Conservation (phyloP, 2,797 vertebrate species). For the Danio choprae region DNA sequence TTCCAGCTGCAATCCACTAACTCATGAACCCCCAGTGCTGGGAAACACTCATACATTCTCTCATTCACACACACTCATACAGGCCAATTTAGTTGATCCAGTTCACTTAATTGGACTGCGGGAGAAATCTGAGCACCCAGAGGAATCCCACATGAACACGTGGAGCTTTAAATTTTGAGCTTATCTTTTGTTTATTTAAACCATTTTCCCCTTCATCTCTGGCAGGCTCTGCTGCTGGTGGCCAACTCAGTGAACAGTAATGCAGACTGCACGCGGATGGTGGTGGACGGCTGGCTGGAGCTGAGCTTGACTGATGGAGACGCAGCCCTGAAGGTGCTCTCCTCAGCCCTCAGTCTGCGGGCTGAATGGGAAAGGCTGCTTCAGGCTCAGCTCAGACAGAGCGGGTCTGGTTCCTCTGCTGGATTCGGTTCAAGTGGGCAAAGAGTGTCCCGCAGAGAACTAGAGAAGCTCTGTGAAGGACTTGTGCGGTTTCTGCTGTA, state of each 20-base stretch:
- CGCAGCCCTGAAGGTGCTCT: constrained; percentile 72
- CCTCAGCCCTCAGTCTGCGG: constrained; percentile 72
- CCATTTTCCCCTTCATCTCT: background rate
- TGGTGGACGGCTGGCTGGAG: constrained; percentile 90
- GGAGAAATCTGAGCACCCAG: too few relatives aligned
- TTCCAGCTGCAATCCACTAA: too few relatives aligned
- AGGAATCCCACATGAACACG: too few relatives aligned
- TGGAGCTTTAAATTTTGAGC: too few relatives aligned
- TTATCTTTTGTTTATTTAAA: too few relatives aligned
- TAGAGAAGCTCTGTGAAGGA: constrained; percentile 74
- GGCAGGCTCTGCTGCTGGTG: constrained; percentile 86
- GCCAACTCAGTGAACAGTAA: constrained; percentile 86
- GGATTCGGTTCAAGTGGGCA: background rate
- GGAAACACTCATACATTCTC: too few relatives aligned
- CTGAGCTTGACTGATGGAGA: constrained; percentile 72
- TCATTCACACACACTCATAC: too few relatives aligned
- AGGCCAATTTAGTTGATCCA: too few relatives aligned
- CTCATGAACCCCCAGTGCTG: too few relatives aligned
- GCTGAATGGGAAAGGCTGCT: constrained; percentile 85
- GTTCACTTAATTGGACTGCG: too few relatives aligned
- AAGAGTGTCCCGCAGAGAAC: constrained; percentile 58
- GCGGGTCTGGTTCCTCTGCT: background rate
- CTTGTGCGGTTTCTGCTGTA: constrained; percentile 84
- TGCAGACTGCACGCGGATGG: constrained; percentile 84
- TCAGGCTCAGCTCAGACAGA: constrained; percentile 75